Evolutionary conservation across 1,140 invertebrate genomes (phyloP), one percentile per base, ranked within the genome.

Genomic region (Heliconius hermathena): DNA sequence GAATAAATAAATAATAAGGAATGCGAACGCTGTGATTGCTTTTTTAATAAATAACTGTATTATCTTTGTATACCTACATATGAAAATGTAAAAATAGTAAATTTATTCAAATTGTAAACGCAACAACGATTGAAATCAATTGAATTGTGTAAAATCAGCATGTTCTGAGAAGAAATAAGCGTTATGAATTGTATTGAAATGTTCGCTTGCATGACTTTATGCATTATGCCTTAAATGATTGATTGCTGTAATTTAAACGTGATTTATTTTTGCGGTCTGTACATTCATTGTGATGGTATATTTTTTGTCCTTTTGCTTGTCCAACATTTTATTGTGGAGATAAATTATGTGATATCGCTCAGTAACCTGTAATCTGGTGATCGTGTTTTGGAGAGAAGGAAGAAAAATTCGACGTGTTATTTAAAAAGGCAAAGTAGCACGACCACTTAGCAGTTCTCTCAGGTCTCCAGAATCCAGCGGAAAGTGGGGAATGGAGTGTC

Each of bases 1-100:
- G 84, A 84, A 84, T 87, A 87, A 85, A 85, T 85, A 87, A 84
- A 85, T 83, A 83, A 83, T 83, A 83, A 83, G 83, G 81, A 85
- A 84, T 81, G 76, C 73, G 76, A 80, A 83, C 76, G 76, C 75
- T 81, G 77, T 78, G 80, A 85, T 84, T 85, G 80, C 79, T 78
- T 82, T 86, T 81, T 81, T 71, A 78, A 83, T 76, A 81, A 78
- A 81, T 75, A 76, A 76, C 73, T 78, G 66, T 81, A 78, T 81
- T 83, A 78, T 73, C 73, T 76, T 81, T 78, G 57, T 66, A 29
- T 66, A 66, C 13, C 54, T 57, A 57, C 54, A 76, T 49, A 74
- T 77, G 71, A 11, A 72, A 46, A 73, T 54, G 71, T 57, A 66
- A 74, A 80, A 78, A 82, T 79, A 82, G 73, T 26, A 76, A 82